Base-by-base conservation (phyloP, 2,888 invertebrate genomes). In the Galerucella pusilla region DNA sequence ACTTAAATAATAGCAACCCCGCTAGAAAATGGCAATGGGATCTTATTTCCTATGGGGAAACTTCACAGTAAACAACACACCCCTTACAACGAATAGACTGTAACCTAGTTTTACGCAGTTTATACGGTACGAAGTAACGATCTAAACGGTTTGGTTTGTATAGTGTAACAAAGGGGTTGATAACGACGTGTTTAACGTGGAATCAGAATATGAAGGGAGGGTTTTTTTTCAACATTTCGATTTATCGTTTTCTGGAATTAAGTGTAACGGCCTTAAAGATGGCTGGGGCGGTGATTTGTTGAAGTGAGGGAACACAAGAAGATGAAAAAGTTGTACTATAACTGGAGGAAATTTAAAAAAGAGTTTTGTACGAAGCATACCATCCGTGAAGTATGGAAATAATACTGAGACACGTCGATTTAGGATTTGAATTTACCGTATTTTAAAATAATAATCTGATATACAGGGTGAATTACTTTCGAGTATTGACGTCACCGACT, bases 1-100 rank as follows among this genome's bases (percentile, higher is more conserved):
- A 87, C 86, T 86, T 87, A 87, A 87, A 86, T 87, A 87, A 85
- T 86, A 86, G 86, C 86, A 81, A 83, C 83, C 85, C 85, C 85
- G 83, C 83, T 83, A 83, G 85, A 86, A 86, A 86, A 87, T 87
- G 87, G 86, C 85, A 85, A 84, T 85, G 85, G 85, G 85, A 85
- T 87, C 86, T 85, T 86, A 86, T 86, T 86, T 86, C 86, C 86
- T 86, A 80, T 80, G 86, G 86, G 86, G 84, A 82, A 86, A 84
- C 85, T 86, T 84, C 80, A 83, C 83, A 84, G 84, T 83, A 85
- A 86, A 85, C 85, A 84, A 84, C 83, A 77, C 77, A 83, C 85
- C 84, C 85, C 79, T 75, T 49, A 0, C 42, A 63, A 45, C 28
- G 25, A 7, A 76, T 45, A 82, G 83, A 82, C 75, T 81, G 83